Evolutionary conservation across 2,113 vertebrate species (phyloP), one percentile per base, ranked within the genome.

Genomic region (Myodes glareolus): DNA sequence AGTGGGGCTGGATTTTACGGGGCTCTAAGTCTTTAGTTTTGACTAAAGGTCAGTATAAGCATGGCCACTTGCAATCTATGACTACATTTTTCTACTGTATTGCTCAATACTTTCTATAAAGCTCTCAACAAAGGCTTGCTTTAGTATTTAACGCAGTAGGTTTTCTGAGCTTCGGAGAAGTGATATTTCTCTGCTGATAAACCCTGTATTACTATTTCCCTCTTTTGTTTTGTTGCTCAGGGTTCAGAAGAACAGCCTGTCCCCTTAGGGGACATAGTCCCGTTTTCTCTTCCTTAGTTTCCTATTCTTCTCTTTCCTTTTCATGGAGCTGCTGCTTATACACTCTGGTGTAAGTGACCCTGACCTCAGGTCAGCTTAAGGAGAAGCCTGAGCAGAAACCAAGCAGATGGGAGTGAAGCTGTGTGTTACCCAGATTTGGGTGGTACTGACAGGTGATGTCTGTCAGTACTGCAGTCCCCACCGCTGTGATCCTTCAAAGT

Each of bases 121-220:
- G 61, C 55, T 84, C 73, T 0, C 0, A 87, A 70, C 39, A 73
- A 87, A 92, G 39, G 65, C 52, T 92, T 65, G 50, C 77, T 90
- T 92, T 95, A 16, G 45, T 77, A 36, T 77, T 92, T 78, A 94
- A 86, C 14, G 63, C 61, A 58, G 88, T 13, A 92, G 67, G 89
- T 93, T 91, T 67, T 92, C 45, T 86, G 61, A 36, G 91, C 47
- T 90, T 72, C 50, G 11, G 42, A 90, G 72, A 92, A 90, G 55
- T 75, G 86, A 76, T 17, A 52, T 94, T 94, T 96, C 47, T 70
- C n/a, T 91, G 67, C 13, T 58, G 61, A 78, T 88, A 89, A 94
- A 82, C 23, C 52, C 92, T 19, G 6, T 58, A 42, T 76, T 63
- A 47, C 70, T 12, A 58, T 76, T 58, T 90, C 75, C 27, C 25